Evolutionary conservation across 1,140 invertebrate species (phyloP), one percentile per base, ranked within the genome.

Genomic region (Ceratoteleas bidentatus): DNA sequence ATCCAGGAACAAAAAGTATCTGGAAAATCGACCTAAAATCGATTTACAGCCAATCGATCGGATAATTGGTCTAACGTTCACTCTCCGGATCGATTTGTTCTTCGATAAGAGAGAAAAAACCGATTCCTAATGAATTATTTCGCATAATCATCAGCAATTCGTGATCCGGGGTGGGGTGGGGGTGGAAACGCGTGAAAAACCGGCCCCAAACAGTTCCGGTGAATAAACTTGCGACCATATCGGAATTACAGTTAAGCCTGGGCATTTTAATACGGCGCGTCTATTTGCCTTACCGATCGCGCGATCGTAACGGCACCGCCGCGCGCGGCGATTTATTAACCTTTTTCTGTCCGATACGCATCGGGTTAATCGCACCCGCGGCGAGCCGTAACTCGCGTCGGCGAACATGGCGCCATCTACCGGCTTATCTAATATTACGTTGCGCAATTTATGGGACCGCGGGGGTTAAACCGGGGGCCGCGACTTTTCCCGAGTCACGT

Each of bases 191-290:
- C 72, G 64, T 74, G 72, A 81, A 81, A 81, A 81, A 76, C 72
- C 73, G 66, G 73, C 56, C 66, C 52, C 79, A 50, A 72, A 76
- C 66, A 61, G 73, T 76, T 81, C 72, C 66, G 68, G 79, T 72
- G 66, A 76, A 81, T 81, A 77, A 82, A 77, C 80, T 72, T 77
- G 24, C 24, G 80, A 73, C 73, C 74, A 82, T 77, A 82, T 82
- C 74, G 73, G 74, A 77, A 77, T 74, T 82, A 82, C 73, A 77
- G 80, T 82, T 82, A 82, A 82, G 58, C 53, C 72, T 40, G 60
- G 49, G 79, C 34, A 76, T 82, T 77, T 82, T 73, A 82, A 76
- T 82, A 82, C 73, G 43, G 33, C 76, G 45, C 66, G 56, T 73
- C 66, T 72, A 77, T 76, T 82, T 77, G 66, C 73, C 79, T 82